A percentile compares a stretch with the other conserved stretches of the same genome.
Evolutionary conservation across 2,113 vertebrate species (phyloP).

Genomic region (Gnathonemus longibarbis): DNA sequence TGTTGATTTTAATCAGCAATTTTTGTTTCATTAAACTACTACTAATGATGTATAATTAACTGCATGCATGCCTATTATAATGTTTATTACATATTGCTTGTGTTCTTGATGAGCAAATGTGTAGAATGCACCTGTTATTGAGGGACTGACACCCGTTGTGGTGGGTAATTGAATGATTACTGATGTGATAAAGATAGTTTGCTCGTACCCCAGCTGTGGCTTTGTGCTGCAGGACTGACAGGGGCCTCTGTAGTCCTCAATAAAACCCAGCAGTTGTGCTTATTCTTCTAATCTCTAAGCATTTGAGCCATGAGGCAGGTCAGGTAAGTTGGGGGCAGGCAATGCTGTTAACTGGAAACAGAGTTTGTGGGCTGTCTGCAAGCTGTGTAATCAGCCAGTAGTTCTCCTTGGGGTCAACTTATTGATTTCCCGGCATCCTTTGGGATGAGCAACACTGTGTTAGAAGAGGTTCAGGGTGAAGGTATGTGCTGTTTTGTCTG

Average conservation of each 20-base stretch:
- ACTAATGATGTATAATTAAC: neutral
- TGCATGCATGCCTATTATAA: neutral
- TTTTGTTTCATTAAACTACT: neutral
- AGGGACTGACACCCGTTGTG: neutral
- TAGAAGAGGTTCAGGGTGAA: neutral
- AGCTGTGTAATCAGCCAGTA: constrained; percentile 78
- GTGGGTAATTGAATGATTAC: neutral
- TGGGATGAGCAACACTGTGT: neutral
- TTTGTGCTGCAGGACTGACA: neutral
- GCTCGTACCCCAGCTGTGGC: neutral
- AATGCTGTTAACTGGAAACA: constrained; percentile 76
- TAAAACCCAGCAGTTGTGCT: constrained; percentile 66
- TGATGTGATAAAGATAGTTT: neutral
- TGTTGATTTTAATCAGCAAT: neutral
- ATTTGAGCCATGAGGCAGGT: constrained; percentile 95
- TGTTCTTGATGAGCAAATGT: neutral
- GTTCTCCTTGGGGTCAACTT: constrained; percentile 69
- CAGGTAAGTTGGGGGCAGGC: constrained; percentile 77
- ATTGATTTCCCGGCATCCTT: neutral
- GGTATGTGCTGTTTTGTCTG: no score
- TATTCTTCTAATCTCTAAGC: constrained; percentile 89
- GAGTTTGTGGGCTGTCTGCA: constrained; percentile 76
- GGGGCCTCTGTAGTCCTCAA: constrained; percentile 11
- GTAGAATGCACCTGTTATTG: neutral
- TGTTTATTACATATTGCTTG: neutral